Conservation (phyloP, 2,888 invertebrate species). For the Omphaloscelis lunosa region DNA sequence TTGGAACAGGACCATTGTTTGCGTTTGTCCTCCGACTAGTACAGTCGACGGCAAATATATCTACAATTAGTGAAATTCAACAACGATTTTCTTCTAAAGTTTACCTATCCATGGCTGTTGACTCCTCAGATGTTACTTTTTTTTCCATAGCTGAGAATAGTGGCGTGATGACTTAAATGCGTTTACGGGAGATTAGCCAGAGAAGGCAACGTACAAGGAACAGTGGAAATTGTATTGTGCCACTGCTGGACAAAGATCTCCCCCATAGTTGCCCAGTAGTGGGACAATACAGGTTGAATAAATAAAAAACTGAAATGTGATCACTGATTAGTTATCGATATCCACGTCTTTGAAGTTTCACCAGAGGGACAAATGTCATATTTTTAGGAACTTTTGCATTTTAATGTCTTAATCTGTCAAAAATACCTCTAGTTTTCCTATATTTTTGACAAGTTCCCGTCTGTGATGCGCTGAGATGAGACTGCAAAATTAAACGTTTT, state of each 20-base stretch:
- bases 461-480: too few species aligned
- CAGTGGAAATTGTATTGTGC: not conserved
- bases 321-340: not conserved
- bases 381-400: not conserved
- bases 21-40: slow-evolving; percentile 14
- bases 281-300: not conserved
- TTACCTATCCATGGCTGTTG: not conserved
- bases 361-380: not conserved
- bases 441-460: not conserved
- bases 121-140: too few species aligned
- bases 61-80: not conserved
- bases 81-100: not conserved
- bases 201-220: not conserved
- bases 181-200: not conserved
- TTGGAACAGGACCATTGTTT: slow-evolving; percentile 43
- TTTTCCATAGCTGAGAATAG: too few species aligned
- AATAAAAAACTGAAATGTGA: not conserved
- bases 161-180: not conserved
- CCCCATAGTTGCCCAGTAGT: not conserved
- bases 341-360: not conserved
- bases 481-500: too few species aligned
- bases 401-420: not conserved
- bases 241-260: not conserved
- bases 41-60: slow-evolving; percentile 11
- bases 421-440: not conserved